Conservation (phyloP, 2,113 vertebrate genomes). For the Pteronura brasiliensis region DNA sequence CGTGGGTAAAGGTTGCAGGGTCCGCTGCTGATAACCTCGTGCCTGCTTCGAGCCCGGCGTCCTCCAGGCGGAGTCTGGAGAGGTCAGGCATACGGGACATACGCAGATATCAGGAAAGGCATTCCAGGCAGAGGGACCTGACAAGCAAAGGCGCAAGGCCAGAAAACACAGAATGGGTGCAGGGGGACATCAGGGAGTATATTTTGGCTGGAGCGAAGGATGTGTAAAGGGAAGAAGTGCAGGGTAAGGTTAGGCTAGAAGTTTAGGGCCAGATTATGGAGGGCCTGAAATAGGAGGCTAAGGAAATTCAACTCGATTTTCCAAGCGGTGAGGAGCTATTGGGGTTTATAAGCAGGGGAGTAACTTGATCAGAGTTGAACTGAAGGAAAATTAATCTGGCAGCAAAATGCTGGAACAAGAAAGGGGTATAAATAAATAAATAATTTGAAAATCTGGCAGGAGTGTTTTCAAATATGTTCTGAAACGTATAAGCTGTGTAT, state of each 20-base stretch:
- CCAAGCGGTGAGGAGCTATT: not conserved
- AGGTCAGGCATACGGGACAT: not conserved
- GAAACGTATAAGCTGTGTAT: not conserved
- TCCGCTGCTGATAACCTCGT: rapidly evolving
- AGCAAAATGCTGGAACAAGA: conserved; percentile 16
- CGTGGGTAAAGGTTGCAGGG: not conserved
- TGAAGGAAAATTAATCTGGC: conserved; percentile 63
- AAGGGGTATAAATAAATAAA: conserved; percentile 55
- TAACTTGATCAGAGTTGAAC: conserved; percentile 36
- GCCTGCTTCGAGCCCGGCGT: rapidly evolving
- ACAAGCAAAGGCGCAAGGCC: not conserved
- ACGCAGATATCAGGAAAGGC: not conserved
- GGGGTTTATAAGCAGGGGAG: not conserved
- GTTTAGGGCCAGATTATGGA: not conserved
- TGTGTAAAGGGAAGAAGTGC: not conserved
- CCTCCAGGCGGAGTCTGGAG: not conserved
- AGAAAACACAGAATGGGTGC: not conserved
- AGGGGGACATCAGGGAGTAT: too few relatives aligned
- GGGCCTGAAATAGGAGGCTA: not conserved
- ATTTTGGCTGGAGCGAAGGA: not conserved
- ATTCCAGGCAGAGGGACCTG: not conserved
- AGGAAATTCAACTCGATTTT: conserved; percentile 52
- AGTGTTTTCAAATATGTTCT: not conserved
- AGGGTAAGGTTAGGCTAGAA: not conserved
- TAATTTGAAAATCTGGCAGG: not conserved